Percentiles rank a stretch among this genome's conserved stretches.
phyloP scores from a whole-genome alignment of 1,140 invertebrate species.

The Formica exsecta region DNA sequence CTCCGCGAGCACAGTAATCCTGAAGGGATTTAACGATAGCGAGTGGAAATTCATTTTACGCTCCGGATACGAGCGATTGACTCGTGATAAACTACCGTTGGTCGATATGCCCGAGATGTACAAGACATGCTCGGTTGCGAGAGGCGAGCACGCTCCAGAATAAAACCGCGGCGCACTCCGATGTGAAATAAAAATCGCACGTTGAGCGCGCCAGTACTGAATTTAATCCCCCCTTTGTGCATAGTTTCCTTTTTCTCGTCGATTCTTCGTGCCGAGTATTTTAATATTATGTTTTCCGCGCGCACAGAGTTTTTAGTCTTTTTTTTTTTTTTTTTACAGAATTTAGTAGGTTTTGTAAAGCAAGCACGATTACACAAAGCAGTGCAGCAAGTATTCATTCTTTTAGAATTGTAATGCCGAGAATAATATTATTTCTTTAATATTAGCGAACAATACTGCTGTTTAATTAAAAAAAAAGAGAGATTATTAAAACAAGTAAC shows the following conservation, averaged over 20 bases:
- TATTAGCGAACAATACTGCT: not conserved
- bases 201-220: slow-evolving; percentile 25
- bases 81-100: slow-evolving; percentile 51
- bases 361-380: slow-evolving; percentile 19
- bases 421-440: slow-evolving; percentile 28
- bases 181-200: slow-evolving; percentile 57
- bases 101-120: slow-evolving; percentile 32
- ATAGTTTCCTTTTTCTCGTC: slow-evolving; percentile 43
- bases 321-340: slow-evolving; percentile 21
- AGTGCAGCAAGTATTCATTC: slow-evolving; percentile 24
- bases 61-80: slow-evolving; percentile 45
- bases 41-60: slow-evolving; percentile 61
- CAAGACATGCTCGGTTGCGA: slow-evolving; percentile 45
- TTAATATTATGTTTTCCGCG: slow-evolving; percentile 47
- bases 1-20: slow-evolving; percentile 45
- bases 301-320: slow-evolving; percentile 33
- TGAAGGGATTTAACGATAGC: slow-evolving; percentile 58
- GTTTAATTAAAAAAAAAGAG: slow-evolving; percentile 5
- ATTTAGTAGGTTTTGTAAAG: slow-evolving; percentile 45
- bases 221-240: slow-evolving; percentile 54
- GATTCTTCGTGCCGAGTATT: slow-evolving; percentile 48
- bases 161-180: slow-evolving; percentile 51
- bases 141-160: slow-evolving; percentile 40
- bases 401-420: slow-evolving; percentile 25
- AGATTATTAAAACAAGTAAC: no score